These are phyloP conservation scores for Idaea straminata DNA, from an alignment of 2,888 invertebrate species.

Conservation along the genomic window DNA sequence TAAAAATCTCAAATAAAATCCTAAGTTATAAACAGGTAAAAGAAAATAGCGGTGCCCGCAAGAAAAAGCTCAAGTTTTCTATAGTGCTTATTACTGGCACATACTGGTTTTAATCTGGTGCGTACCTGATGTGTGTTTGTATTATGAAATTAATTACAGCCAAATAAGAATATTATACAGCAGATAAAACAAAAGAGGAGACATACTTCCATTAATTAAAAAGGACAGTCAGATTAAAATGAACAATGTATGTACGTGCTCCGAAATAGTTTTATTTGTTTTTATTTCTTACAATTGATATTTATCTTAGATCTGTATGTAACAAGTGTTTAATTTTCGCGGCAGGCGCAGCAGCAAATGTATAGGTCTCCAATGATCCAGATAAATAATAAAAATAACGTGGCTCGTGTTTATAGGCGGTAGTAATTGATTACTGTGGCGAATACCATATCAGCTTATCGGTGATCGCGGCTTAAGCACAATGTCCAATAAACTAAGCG, in stretches of 20 bases:
- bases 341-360: slow-evolving; percentile 60
- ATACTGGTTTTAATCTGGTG: too few relatives aligned
- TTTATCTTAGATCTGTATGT: slow-evolving; percentile 55
- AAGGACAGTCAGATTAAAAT: slow-evolving; percentile 36
- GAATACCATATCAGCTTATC: slow-evolving; percentile 68
- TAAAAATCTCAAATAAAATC: too few relatives aligned
- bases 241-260: slow-evolving; percentile 40
- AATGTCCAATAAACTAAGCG: slow-evolving; percentile 76
- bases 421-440: slow-evolving; percentile 68
- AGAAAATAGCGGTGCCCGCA: too few relatives aligned
- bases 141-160: not conserved
- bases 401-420: slow-evolving; percentile 45
- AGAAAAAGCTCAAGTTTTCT: too few relatives aligned
- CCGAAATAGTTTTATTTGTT: slow-evolving; percentile 32
- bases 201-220: slow-evolving; percentile 26
- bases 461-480: slow-evolving; percentile 62
- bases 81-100: too few relatives aligned
- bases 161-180: not conserved
- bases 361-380: slow-evolving; percentile 50
- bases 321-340: slow-evolving; percentile 69
- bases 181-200: not conserved
- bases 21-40: too few relatives aligned
- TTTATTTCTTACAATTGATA: slow-evolving; percentile 41
- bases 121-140: too few relatives aligned
- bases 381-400: slow-evolving; percentile 20